Base-by-base conservation (phyloP, 2,797 vertebrate genomes). In the Hydrolagus colliei region DNA sequence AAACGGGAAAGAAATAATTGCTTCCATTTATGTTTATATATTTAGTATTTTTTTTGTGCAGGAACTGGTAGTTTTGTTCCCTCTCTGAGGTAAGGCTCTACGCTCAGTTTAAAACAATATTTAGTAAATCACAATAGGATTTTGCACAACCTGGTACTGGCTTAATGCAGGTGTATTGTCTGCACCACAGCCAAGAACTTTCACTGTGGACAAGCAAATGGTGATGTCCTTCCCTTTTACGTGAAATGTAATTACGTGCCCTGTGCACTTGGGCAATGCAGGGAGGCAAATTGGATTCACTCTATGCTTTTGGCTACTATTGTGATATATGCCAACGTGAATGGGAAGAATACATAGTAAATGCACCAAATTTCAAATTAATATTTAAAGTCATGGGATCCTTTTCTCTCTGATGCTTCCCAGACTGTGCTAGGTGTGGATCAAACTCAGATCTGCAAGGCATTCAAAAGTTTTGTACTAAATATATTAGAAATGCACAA, bases 181-280 rank as follows among this genome's bases (percentile, higher is more conserved):
- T 63, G 7, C 13, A 52, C 62, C 13, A 18, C 12, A 32, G n/a
- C 22, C 35, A 32, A 12, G 78, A 27, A 22, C 32, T 27, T 6
- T 63, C 63, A 16, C 62, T 67, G 4, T 65, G 62, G 6, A n/a
- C 62, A 32, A 80, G 32, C 14, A 80, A 67, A 67, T 22, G 32
- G n/a, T 27, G 62, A 32, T 63, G 18, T 65, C 61, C 22, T 32
- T 13, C 13, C 61, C 62, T 14, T 80, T 80, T 63, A 14, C 22
- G 7, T 65, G 65, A 80, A 27, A 80, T 80, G 63, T 80, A 80
- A 65, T 80, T 65, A 80, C 13, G 13, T 35, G 22, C 41, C 41
- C 41, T 52, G 62, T 65, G 62, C 12, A 32, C 22, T 27, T 67
- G 13, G 6, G 11, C 22, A 65, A 62, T 65, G 77, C 77, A 79